Percentiles rank a stretch among this genome's conserved stretches.
phyloP scores from a whole-genome alignment of 2,888 invertebrate species.

The Polydrusus cervinus region DNA sequence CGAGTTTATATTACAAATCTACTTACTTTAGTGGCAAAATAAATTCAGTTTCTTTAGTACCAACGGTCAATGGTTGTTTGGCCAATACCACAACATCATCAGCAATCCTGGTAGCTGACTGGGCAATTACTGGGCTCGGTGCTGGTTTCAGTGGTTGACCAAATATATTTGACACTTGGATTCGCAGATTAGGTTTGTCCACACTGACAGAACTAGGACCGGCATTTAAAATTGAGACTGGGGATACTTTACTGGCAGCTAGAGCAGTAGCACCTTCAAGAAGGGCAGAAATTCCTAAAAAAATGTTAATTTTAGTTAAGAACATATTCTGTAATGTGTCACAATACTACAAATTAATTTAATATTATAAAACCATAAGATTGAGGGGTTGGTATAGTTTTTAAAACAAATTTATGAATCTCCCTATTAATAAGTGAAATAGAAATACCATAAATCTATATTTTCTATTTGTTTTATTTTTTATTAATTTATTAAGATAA shows the following conservation, averaged over 20 bases:
- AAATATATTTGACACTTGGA: constrained; percentile 83
- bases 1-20: background rate
- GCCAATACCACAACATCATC: constrained; percentile 86
- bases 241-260: constrained; percentile 76
- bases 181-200: constrained; percentile 81
- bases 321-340: too few relatives aligned
- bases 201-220: constrained; percentile 85
- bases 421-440: too few relatives aligned
- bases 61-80: constrained; percentile 75
- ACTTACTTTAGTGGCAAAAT: constrained; percentile 81
- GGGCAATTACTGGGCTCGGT: constrained; percentile 81
- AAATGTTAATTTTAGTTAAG: background rate
- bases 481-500: background rate
- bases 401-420: too few relatives aligned
- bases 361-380: too few relatives aligned
- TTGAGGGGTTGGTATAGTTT: too few relatives aligned
- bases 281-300: constrained; percentile 78
- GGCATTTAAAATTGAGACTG: constrained; percentile 87
- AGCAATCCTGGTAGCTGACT: constrained; percentile 82
- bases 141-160: constrained; percentile 82
- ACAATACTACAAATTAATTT: too few relatives aligned
- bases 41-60: constrained; percentile 80
- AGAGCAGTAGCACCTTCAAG: constrained; percentile 83
- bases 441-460: too few relatives aligned
- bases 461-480: background rate